Evolutionary conservation across 2,888 invertebrate genomes (phyloP).

Genomic region (Phaedon cochleariae): DNA sequence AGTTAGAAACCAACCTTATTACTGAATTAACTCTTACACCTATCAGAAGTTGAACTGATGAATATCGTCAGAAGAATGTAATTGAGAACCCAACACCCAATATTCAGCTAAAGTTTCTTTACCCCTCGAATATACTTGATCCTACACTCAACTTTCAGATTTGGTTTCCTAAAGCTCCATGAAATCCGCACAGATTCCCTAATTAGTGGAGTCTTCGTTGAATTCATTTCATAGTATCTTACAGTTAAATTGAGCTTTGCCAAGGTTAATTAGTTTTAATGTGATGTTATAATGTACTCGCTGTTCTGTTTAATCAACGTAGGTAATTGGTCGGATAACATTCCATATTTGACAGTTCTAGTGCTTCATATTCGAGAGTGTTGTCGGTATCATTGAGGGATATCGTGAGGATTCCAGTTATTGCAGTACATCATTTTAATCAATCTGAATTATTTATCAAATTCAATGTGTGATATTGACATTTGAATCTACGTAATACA

Average conservation of each 20-base stretch:
- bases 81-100: constrained; percentile 1
- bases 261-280: constrained; percentile 17
- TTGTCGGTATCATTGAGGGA: not conserved
- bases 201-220: constrained; percentile 2
- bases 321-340: constrained; percentile 7
- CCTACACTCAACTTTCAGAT: not conserved
- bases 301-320: constrained; percentile 7
- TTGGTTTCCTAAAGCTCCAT: not conserved
- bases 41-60: too few relatives aligned
- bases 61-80: too few relatives aligned
- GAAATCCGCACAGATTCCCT: constrained; percentile 3
- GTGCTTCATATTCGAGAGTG: not conserved
- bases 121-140: not conserved
- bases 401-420: too few relatives aligned
- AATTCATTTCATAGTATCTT: not conserved
- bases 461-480: too few relatives aligned
- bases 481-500: too few relatives aligned
- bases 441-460: too few relatives aligned
- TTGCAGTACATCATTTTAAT: too few relatives aligned
- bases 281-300: constrained; percentile 10
- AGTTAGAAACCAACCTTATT: too few relatives aligned
- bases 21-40: too few relatives aligned
- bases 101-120: not conserved
- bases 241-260: constrained; percentile 3
- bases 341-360: not conserved